Evolutionary conservation across 2,797 vertebrate genomes (phyloP).

Genomic region (Danio aesculapii): DNA sequence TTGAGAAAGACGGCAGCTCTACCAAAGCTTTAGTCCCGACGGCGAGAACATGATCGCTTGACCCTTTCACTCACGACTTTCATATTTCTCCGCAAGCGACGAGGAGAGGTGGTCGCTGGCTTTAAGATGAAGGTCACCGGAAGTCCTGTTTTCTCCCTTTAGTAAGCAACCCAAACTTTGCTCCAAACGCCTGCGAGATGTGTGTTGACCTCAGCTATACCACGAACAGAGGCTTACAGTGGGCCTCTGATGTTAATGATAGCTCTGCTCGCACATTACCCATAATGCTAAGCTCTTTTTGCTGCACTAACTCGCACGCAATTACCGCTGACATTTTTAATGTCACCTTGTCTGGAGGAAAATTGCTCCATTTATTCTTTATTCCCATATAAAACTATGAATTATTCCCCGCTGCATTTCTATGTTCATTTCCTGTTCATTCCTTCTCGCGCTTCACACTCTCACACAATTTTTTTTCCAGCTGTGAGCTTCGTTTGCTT

Average conservation of each 20-base stretch:
- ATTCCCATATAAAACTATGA: conserved; percentile 56
- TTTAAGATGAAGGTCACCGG: conserved; percentile 38
- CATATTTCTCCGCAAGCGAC: conserved; percentile 30
- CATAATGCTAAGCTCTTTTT: conserved; percentile 50
- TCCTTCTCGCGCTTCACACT: conserved; percentile 34
- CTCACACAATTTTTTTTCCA: conserved; percentile 20
- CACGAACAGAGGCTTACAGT: conserved; percentile 6
- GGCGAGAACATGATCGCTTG: conserved; percentile 44
- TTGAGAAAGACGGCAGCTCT: conserved; percentile 28
- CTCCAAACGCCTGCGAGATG: not conserved
- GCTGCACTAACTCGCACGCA: conserved; percentile 43
- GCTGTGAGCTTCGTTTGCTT: conserved; percentile 38
- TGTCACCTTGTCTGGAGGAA: conserved; percentile 50
- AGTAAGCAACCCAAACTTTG: conserved; percentile 33
- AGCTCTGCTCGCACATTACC: conserved; percentile 5
- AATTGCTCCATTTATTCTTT: conserved; percentile 58
- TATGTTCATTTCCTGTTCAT: conserved; percentile 48
- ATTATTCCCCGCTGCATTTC: conserved; percentile 55
- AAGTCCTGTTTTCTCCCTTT: conserved; percentile 29
- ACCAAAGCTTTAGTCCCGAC: conserved; percentile 1
- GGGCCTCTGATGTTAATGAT: conserved; percentile 45
- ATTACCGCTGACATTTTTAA: conserved; percentile 60
- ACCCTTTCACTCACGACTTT: conserved; percentile 36
- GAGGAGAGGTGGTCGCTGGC: not conserved
- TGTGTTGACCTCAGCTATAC: conserved; percentile 32